phyloP scores from a whole-genome alignment of 2,113 vertebrate species.

The Chitala chitala region DNA sequence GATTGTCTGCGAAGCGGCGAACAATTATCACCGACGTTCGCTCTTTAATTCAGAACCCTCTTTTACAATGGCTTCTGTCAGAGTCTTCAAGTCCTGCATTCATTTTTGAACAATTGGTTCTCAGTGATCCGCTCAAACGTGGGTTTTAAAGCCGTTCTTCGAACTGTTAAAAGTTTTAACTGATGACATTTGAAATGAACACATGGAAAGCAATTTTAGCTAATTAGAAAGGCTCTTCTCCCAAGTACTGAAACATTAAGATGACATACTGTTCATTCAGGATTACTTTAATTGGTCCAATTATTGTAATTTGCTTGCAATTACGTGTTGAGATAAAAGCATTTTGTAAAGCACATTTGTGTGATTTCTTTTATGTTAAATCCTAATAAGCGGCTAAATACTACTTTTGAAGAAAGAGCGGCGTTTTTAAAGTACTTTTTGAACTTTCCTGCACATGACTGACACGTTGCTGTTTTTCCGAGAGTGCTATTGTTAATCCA shows the following conservation, averaged over 20 bases:
- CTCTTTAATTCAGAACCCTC: slow-evolving; percentile 16
- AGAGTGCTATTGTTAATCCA: slow-evolving; percentile 15
- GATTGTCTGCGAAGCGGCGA: slow-evolving; percentile 6
- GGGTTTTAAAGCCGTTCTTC: slow-evolving; percentile 76
- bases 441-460: slow-evolving; percentile 48
- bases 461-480: slow-evolving; percentile 39
- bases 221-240: slow-evolving; percentile 91
- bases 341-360: slow-evolving; percentile 81
- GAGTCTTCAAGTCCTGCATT: slow-evolving; percentile 74
- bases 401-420: slow-evolving; percentile 37
- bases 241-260: slow-evolving; percentile 90
- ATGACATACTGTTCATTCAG: slow-evolving; percentile 95
- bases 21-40: slow-evolving; percentile 21
- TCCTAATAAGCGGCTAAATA: slow-evolving; percentile 62
- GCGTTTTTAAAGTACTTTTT: slow-evolving; percentile 50
- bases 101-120: slow-evolving; percentile 65
- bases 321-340: slow-evolving; percentile 89
- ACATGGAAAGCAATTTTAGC: slow-evolving; percentile 79
- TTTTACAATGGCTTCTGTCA: slow-evolving; percentile 47
- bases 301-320: slow-evolving; percentile 98
- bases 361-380: slow-evolving; percentile 62
- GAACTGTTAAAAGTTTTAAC: slow-evolving; percentile 83
- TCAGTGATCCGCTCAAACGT: slow-evolving; percentile 71
- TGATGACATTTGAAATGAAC: slow-evolving; percentile 89
- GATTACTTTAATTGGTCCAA: slow-evolving; percentile 99